A percentile compares a stretch with the other conserved stretches of the same genome.
Evolutionary conservation across 2,113 vertebrate genomes (phyloP).

Genomic region (Phalacrocorax pelagicus): DNA sequence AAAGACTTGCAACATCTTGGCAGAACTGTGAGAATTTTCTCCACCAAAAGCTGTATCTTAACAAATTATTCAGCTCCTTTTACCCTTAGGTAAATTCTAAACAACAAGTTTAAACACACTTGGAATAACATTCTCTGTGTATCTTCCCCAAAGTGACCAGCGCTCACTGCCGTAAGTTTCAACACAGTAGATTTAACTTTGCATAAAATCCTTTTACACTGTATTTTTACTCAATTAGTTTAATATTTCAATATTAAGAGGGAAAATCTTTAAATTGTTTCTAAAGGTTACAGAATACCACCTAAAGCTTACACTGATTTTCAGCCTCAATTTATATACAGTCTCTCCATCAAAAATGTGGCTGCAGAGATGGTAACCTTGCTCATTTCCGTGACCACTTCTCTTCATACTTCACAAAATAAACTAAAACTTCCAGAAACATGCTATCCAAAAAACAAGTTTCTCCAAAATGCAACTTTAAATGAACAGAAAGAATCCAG

Average conservation of each 20-base stretch:
- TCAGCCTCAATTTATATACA: neutral
- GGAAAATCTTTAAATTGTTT: neutral
- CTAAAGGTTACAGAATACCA: neutral
- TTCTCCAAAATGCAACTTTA: neutral
- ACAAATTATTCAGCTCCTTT: neutral
- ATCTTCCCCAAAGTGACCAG: neutral
- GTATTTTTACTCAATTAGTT: neutral
- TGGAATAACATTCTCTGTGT: neutral
- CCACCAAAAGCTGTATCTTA: neutral
- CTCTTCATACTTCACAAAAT: neutral
- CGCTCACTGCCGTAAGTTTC: neutral
- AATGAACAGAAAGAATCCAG: neutral
- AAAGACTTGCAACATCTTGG: neutral
- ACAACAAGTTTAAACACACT: neutral
- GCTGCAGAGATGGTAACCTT: neutral
- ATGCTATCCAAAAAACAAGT: neutral
- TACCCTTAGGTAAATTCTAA: neutral
- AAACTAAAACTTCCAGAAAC: neutral
- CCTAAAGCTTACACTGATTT: neutral
- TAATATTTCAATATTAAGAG: neutral
- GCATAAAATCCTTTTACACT: neutral
- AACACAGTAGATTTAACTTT: neutral
- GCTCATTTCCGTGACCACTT: neutral
- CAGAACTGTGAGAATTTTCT: neutral
- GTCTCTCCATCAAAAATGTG: neutral